Evolutionary conservation across 2,888 invertebrate genomes (phyloP).

Genomic region (Lysandra coridon): DNA sequence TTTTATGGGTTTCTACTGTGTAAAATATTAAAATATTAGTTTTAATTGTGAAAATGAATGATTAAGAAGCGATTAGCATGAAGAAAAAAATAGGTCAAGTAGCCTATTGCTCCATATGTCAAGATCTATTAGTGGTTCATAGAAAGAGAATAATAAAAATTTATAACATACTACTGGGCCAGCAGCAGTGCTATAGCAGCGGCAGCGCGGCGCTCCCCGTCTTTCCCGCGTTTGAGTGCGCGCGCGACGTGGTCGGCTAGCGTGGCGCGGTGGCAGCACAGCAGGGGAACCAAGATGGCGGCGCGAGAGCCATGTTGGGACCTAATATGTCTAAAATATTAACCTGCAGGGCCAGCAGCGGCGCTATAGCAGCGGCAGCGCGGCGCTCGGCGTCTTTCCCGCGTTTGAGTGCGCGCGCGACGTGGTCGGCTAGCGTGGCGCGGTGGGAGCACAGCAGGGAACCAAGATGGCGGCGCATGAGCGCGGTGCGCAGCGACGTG

Average conservation of each 20-base stretch:
- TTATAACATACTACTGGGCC: slow-evolving; percentile 82
- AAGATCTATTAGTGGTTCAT: too few relatives aligned
- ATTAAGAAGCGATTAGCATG: too few relatives aligned
- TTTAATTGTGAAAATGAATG: too few relatives aligned
- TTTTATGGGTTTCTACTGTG: too few relatives aligned
- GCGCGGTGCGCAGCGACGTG: slow-evolving; percentile 85
- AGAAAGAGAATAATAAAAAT: too few relatives aligned
- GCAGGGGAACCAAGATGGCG: slow-evolving; percentile 88
- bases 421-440: slow-evolving; percentile 89
- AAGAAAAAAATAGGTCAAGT: too few relatives aligned
- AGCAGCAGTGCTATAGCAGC: slow-evolving; percentile 90
- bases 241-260: slow-evolving; percentile 91
- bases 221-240: slow-evolving; percentile 90
- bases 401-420: slow-evolving; percentile 90
- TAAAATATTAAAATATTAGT: too few relatives aligned
- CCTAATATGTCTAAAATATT: neutral
- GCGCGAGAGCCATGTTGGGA: slow-evolving; percentile 78
- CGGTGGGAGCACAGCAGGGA: slow-evolving; percentile 88
- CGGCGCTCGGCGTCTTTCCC: slow-evolving; percentile 91
- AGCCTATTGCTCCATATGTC: too few relatives aligned
- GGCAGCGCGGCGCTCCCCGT: slow-evolving; percentile 90
- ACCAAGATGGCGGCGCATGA: slow-evolving; percentile 89
- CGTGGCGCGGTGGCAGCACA: slow-evolving; percentile 88
- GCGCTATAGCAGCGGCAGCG: slow-evolving; percentile 89
- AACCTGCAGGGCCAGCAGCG: slow-evolving; percentile 91